Base-by-base conservation (phyloP, 2,888 invertebrate species). In the Caenorhabditis afra region DNA sequence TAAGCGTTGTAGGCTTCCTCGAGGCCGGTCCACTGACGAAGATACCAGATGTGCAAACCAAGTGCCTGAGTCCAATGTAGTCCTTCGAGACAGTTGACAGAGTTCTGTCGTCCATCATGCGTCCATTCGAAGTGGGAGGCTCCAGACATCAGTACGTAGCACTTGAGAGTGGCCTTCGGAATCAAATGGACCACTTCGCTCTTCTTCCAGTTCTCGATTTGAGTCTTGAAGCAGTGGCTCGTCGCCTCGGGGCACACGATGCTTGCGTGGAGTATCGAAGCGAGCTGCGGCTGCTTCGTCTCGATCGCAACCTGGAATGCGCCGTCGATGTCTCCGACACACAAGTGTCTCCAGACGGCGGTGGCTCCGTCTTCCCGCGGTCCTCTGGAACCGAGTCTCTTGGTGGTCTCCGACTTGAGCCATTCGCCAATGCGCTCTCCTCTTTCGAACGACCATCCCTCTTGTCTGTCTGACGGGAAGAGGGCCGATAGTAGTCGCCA, bases 131-230 rank as follows among this genome's bases (percentile, higher is more conserved):
- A 47, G 11, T 75, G 57, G 7, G 79, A 76, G 11, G 59, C 47
- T 18, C 85, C 85, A 10, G 84, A 75, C 81, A 85, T 64, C 5
- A 83, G 29, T 8, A 85, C 44, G 58, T 85, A 85, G 57, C 81
- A 75, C 52, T 84, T 84, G 14, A 84, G 77, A 14, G 74, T 50
- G 0, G 61, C 50, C 39, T 59, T 52, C 12, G 76, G 68, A 2
- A 84, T 22, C 20, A 71, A 41, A 45, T 77, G 79, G 16, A 84
- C 67, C 8, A 52, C 57, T 14, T 65, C 67, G 37, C 47, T 49
- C 41, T 67, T 64, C 44, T 70, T 66, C 84, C 84, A 84, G 47
- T 57, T 45, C 3, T 81, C 79, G 22, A 84, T 71, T 49, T 78
- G 73, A 5, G 52, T 20, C 18, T 65, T 66, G 50, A 59, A 65